Percentiles rank a stretch among this genome's conserved stretches.
phyloP scores from a whole-genome alignment of 2,797 vertebrate genomes.

The Takifugu rubripes region DNA sequence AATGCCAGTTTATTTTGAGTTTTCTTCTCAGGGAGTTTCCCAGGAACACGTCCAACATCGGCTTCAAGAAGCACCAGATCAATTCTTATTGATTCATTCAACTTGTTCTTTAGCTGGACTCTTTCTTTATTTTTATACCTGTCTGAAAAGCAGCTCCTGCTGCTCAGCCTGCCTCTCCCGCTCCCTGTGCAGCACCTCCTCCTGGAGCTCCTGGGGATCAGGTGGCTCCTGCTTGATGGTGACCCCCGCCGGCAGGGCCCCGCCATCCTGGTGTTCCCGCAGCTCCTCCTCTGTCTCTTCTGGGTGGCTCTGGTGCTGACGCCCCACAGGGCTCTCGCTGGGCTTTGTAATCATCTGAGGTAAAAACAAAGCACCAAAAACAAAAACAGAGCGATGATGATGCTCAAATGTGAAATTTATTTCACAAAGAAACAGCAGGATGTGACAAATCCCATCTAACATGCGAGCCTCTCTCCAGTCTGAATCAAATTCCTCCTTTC shows the following conservation, averaged over 20 bases:
- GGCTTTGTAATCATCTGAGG: slow-evolving; percentile 90
- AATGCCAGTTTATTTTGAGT: slow-evolving; percentile 9
- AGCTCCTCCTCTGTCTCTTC: slow-evolving; percentile 98
- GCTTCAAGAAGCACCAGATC: slow-evolving; percentile 15
- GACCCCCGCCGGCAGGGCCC: slow-evolving; percentile 70
- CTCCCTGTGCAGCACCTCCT: slow-evolving; percentile 77
- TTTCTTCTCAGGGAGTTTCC: slow-evolving; percentile 18
- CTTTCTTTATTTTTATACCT: slow-evolving; percentile 67
- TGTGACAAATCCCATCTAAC: slow-evolving; percentile 37
- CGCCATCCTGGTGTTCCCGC: slow-evolving; percentile 89
- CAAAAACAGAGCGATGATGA: not conserved
- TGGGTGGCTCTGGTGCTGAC: slow-evolving; percentile 96
- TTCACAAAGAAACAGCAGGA: slow-evolving; percentile 46
- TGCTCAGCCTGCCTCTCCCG: slow-evolving; percentile 75
- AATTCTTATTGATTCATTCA: slow-evolving; percentile 17
- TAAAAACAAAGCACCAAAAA: not conserved
- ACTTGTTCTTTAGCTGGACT: slow-evolving; percentile 1
- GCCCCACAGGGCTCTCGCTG: slow-evolving; percentile 78
- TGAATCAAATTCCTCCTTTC: slow-evolving; percentile 49
- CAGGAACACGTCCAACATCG: slow-evolving; percentile 4
- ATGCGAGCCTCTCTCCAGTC: slow-evolving; percentile 12
- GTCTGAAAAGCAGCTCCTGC: slow-evolving; percentile 93
- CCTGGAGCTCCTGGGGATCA: slow-evolving; percentile 81
- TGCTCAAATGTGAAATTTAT: slow-evolving; percentile 14
- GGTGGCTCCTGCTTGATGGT: slow-evolving; percentile 93